Conservation (phyloP, 2,888 invertebrate genomes). For the Eustalomyia histrio region DNA sequence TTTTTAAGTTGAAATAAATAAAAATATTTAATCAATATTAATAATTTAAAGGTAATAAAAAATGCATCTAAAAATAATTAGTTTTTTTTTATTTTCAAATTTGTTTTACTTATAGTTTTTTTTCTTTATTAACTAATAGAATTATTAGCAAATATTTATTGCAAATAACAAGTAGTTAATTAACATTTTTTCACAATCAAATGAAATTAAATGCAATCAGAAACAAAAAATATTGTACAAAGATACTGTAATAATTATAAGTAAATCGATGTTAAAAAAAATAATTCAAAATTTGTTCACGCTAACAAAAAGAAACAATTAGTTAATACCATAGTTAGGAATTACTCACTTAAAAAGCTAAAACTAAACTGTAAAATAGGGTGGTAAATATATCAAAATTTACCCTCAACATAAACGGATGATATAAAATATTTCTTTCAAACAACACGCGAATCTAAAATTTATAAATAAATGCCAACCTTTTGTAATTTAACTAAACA, state of each 20-base stretch:
- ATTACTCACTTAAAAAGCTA: constrained; percentile 36
- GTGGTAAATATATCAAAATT: not conserved
- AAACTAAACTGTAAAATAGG: constrained; percentile 1
- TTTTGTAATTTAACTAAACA: not conserved
- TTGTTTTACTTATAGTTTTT: constrained; percentile 19
- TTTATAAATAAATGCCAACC: not conserved
- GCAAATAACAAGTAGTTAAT: constrained; percentile 37
- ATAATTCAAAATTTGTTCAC: constrained; percentile 18
- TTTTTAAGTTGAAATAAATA: constrained; percentile 25
- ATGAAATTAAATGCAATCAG: constrained; percentile 42
- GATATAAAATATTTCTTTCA: too few relatives aligned
- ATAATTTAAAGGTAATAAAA: not conserved
- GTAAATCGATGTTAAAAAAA: constrained; percentile 24
- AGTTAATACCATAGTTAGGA: constrained; percentile 33
- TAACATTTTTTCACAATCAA: constrained; percentile 55
- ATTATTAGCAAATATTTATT: constrained; percentile 57
- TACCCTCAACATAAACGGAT: too few relatives aligned
- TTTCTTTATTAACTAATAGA: constrained; percentile 46
- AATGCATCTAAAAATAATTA: constrained; percentile 21
- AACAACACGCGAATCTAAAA: too few relatives aligned
- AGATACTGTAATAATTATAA: not conserved
- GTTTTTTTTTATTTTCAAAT: constrained; percentile 1
- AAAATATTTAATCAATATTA: constrained; percentile 7
- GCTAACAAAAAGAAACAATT: constrained; percentile 33
- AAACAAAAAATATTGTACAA: constrained; percentile 1